Conservation (phyloP, 2,888 invertebrate genomes). For the Lepidochrysops patricia region DNA sequence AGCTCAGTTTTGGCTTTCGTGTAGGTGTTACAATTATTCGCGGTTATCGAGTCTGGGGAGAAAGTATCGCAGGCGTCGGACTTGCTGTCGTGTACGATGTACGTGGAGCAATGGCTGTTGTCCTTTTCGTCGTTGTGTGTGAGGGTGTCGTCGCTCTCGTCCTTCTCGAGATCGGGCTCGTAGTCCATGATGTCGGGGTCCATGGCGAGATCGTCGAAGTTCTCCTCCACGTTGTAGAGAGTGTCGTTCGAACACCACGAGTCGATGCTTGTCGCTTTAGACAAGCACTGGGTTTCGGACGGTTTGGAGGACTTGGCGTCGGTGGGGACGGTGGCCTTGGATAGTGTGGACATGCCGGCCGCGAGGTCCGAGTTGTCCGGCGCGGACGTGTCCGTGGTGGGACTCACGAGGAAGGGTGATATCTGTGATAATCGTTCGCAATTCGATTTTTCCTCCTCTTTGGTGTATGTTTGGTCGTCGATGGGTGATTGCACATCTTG, state of each 20-base stretch:
- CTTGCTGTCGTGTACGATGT: constrained; percentile 57
- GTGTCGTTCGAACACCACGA: constrained; percentile 80
- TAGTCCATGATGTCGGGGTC: constrained; percentile 47
- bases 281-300: constrained; percentile 58
- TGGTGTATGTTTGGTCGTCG: constrained; percentile 53
- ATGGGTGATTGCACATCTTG: constrained; percentile 37
- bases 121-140: constrained; percentile 57
- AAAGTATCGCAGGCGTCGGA: constrained; percentile 56
- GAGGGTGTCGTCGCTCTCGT: constrained; percentile 57
- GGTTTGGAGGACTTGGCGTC: constrained; percentile 66
- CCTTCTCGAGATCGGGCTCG: constrained; percentile 38
- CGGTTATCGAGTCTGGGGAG: constrained; percentile 61
- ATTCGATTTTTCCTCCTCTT: constrained; percentile 44
- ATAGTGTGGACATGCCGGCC: constrained; percentile 62
- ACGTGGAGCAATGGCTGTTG: constrained; percentile 54
- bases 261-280: constrained; percentile 76
- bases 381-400: constrained; percentile 52
- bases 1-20: constrained; percentile 54
- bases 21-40: constrained; percentile 50
- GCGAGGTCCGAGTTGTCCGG: constrained; percentile 49
- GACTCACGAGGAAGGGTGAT: constrained; percentile 60
- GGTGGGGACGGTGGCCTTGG: constrained; percentile 63
- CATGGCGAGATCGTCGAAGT: constrained; percentile 63
- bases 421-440: constrained; percentile 59
- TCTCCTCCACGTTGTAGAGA: constrained; percentile 77